A percentile compares a stretch with the other conserved stretches of the same genome.
phyloP scores from a whole-genome alignment of 2,113 vertebrate genomes.

The Grammomys surdaster region DNA sequence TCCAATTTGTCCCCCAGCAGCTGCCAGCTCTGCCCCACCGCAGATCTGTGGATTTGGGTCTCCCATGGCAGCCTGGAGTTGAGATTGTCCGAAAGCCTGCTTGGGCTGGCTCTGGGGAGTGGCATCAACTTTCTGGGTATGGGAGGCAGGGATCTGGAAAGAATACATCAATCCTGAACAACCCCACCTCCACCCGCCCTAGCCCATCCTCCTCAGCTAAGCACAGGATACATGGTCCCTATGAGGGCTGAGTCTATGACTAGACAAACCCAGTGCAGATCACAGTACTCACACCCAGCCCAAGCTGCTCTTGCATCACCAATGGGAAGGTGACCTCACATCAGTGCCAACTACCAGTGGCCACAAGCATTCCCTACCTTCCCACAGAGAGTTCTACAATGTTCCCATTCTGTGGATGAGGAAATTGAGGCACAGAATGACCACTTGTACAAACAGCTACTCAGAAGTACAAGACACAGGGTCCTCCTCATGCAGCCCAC shows the following conservation, averaged over 20 bases:
- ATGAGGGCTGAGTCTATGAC: not conserved
- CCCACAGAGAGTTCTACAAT: not conserved
- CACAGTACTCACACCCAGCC: not conserved
- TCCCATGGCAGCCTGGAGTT: not conserved
- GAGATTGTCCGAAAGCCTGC: not conserved
- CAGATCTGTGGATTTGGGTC: conserved; percentile 89
- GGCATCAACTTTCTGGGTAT: not conserved
- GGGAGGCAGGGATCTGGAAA: not conserved
- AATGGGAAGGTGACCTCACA: not conserved
- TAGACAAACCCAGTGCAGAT: not conserved
- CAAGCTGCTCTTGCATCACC: not conserved
- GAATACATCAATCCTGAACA: not conserved
- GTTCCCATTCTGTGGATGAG: not conserved
- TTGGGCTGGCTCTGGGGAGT: not conserved
- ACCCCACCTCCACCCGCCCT: fast-evolving
- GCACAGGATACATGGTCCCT: not conserved
- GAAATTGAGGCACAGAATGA: not conserved
- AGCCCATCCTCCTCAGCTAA: not conserved
- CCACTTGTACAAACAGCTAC: not conserved
- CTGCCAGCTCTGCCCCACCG: conserved; percentile 68
- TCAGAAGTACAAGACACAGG: not conserved
- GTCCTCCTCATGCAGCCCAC: not conserved
- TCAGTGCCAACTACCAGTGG: not conserved
- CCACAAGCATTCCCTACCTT: not conserved
- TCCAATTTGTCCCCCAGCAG: conserved; percentile 84